Evolutionary conservation across 2,888 invertebrate genomes (phyloP), one percentile per base, ranked within the genome.

Genomic region (Cheilosia grossa): DNA sequence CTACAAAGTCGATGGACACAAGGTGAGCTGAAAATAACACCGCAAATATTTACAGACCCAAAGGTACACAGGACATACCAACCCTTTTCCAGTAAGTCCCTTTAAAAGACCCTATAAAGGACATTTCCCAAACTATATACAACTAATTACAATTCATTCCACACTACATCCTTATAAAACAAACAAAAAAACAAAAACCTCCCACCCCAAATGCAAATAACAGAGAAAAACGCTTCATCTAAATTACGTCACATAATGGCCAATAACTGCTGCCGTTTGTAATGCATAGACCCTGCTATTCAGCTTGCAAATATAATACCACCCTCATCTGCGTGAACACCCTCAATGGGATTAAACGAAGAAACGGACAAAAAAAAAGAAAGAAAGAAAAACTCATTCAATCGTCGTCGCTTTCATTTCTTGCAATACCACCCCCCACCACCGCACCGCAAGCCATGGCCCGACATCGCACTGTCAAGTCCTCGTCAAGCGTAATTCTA

Each of bases 401-500:
- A 70, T 70, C 47, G 54, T 58, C 37, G 51, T 63, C 44, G 33
- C 51, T 59, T 4, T 9, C 37, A 19, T 15, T 13, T 53, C 53
- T 27, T 9, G 13, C 17, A 7, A n/a, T 21, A 21, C 17, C 61
- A 49, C 74, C 70, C 15, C 75, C 59, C 44, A 21, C 5, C 27
- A 6, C 13, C 40, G 53, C 27, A 6, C 13, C 40, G 53, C 33
- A 37, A 4, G 27, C 21, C 40, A 40, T 40, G 27, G 56, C 44
- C 53, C 51, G 33, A 47, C 49, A 70, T 13, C 21, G 30, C 47
- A 88, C 90, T 91, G 91, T 88, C 89, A 90, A 87, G 88, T 91
- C 89, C 89, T 88, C 90, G 89, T 91, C 90, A 89, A 88, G 88
- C 88, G 88, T 91, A 91, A 91, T 91, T 91, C 89, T 91, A 91